Conservation (phyloP, 2,888 invertebrate genomes). For the Agrochola lychnidis region DNA sequence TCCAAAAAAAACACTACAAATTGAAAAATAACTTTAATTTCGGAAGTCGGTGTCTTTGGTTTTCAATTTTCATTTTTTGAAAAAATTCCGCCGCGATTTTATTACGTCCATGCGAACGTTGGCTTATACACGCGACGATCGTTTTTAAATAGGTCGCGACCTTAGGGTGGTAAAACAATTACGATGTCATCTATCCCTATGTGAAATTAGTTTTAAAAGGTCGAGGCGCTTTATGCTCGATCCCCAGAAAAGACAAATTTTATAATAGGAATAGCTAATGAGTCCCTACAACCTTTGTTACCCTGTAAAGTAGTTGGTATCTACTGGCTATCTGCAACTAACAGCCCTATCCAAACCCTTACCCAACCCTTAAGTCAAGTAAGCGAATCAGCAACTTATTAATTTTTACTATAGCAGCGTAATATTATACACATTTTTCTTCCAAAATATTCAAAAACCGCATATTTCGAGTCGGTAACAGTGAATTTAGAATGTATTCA, state of each 20-base stretch:
- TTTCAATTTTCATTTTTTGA: no score
- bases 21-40: no score
- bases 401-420: slow-evolving; percentile 8
- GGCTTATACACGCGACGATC: no score
- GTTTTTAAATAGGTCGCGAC: no score
- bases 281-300: background rate
- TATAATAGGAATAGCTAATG: background rate
- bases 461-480: background rate
- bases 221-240: no score
- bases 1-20: no score
- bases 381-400: slow-evolving; percentile 3
- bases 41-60: no score
- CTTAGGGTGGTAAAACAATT: no score
- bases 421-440: background rate
- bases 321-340: slow-evolving; percentile 1
- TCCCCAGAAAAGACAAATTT: no score
- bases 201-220: background rate
- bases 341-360: background rate
- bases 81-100: no score
- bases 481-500: slow-evolving; percentile 9
- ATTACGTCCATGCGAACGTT: no score
- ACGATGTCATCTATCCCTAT: background rate
- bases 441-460: background rate
- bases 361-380: background rate
- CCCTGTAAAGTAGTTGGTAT: no score